Evolutionary conservation across 2,888 invertebrate species (phyloP), one percentile per base, ranked within the genome.

Genomic region (Nysson spinosus): DNA sequence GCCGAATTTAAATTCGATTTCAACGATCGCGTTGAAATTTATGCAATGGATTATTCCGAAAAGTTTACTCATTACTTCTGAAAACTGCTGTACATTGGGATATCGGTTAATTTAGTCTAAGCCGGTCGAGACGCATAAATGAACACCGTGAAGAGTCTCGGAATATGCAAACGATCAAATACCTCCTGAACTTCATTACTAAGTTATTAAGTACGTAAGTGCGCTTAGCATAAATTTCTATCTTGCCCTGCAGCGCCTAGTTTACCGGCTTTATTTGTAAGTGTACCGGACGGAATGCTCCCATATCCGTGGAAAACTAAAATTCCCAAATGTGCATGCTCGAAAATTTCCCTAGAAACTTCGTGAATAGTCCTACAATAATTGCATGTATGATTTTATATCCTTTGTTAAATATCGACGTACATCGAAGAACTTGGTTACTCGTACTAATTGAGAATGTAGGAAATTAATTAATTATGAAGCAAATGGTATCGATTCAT

Each of bases 161-260:
- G 42, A 76, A 63, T 67, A 76, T 65, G 76, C 58, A 75, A 74
- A 75, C 61, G 64, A 68, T 71, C 64, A 54, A 46, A 60, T 60
- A 51, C 60, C 43, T 47, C 67, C 20, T 12, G 24, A 76, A 76
- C 56, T 73, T 60, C 57, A 51, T 70, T 76, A 70, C 76, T 76
- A 70, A 75, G 66, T 75, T 67, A 60, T 57, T 60, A 75, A 75
- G 64, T 67, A 49, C 57, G 61, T 65, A 67, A 70, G 67, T 57
- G 70, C 55, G 54, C 64, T 75, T 72, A 75, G 66, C 76, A 73
- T 73, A 73, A 69, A 70, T 75, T 75, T 69, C 56, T 64, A 57
- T 44, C 55, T 43, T 42, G 39, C 35, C 11, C 2, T 17, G 19
- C 16, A 37, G 19, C 7, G 24, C 14, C 24, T n/a, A 14, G 34